phyloP scores from a whole-genome alignment of 2,797 vertebrate genomes.

The Tinamus major region DNA sequence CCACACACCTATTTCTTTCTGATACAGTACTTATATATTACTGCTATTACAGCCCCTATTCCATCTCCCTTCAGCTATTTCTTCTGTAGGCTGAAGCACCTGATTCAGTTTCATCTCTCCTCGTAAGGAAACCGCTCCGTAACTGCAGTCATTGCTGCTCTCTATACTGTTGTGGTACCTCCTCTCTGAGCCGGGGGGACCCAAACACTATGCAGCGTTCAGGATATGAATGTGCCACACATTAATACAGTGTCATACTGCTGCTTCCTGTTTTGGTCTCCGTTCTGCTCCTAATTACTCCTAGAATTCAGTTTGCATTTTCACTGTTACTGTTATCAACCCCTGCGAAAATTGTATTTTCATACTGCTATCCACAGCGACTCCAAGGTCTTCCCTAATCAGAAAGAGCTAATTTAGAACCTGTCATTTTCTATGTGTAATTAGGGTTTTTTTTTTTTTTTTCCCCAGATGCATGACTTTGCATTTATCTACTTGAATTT shows the following conservation, averaged over 20 bases:
- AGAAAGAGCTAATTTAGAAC: neutral
- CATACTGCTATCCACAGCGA: neutral
- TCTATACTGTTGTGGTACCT: fast-evolving
- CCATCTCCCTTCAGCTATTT: fast-evolving
- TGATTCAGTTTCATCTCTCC: neutral
- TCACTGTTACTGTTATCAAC: neutral
- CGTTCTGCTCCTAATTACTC: neutral
- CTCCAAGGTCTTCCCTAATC: slow-evolving; percentile 9
- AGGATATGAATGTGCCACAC: fast-evolving
- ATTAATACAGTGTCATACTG: neutral
- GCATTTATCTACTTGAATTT: neutral
- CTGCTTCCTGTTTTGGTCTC: neutral
- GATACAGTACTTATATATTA: fast-evolving
- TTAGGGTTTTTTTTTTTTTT: neutral
- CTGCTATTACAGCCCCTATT: too few relatives aligned
- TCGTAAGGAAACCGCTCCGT: fast-evolving
- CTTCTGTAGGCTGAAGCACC: neutral
- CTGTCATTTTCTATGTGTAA: neutral
- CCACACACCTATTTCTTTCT: neutral
- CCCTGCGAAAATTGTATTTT: neutral
- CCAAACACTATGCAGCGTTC: neutral
- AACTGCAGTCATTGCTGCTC: fast-evolving
- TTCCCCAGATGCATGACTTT: neutral
- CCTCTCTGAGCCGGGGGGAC: too few relatives aligned
- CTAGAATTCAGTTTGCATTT: neutral